Conservation (phyloP, 2,797 vertebrate genomes). For the Ibycter americanus region DNA sequence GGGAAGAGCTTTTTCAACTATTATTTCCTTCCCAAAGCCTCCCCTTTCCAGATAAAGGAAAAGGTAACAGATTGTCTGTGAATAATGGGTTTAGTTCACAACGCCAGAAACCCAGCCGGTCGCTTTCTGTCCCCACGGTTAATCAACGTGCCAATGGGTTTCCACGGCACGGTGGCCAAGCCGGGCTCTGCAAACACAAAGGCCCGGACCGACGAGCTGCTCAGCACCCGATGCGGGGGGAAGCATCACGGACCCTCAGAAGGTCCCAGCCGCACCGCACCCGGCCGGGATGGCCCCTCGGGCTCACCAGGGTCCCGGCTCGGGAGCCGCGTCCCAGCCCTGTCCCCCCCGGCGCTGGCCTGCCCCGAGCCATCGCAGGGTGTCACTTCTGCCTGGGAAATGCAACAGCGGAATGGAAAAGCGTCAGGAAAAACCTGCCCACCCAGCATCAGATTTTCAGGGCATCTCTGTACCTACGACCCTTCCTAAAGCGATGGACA, state of each 20-base stretch:
- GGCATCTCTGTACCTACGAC: not conserved
- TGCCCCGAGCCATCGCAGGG: not conserved
- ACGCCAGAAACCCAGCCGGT: not conserved
- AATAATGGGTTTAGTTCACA: not conserved
- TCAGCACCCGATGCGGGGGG: not conserved
- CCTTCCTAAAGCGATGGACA: not conserved
- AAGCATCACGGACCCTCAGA: not conserved
- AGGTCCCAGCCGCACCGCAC: not conserved
- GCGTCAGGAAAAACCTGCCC: not conserved
- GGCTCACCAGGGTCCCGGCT: too few relatives aligned
- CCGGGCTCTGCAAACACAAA: not conserved
- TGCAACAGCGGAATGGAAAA: not conserved
- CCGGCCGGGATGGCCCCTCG: not conserved
- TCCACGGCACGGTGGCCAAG: not conserved
- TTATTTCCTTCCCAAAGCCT: not conserved
- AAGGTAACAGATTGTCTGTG: not conserved
- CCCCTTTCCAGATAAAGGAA: not conserved
- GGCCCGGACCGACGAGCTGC: not conserved
- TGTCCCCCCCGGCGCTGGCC: too few relatives aligned
- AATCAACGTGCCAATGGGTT: not conserved
- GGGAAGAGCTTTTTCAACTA: not conserved
- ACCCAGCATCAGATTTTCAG: rapidly evolving
- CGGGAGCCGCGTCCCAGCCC: too few relatives aligned
- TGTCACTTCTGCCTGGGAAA: conserved; percentile 10
- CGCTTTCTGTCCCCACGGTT: not conserved